Evolutionary conservation across 2,797 vertebrate species (phyloP).

Genomic region (Sarcoramphus papa): DNA sequence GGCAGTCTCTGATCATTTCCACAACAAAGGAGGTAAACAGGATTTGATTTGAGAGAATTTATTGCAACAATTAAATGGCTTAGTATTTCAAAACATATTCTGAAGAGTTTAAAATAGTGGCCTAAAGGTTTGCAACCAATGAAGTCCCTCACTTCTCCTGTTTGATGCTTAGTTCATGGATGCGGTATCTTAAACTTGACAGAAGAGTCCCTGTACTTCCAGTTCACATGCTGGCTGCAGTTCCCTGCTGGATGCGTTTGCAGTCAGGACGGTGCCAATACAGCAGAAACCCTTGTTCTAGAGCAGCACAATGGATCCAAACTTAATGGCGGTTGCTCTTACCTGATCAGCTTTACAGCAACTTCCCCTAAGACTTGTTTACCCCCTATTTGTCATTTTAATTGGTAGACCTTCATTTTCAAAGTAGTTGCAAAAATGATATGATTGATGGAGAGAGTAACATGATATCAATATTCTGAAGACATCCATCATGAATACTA

Average conservation of each 20-base stretch:
- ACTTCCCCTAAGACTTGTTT: background rate
- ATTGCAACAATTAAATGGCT: background rate
- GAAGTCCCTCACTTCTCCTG: background rate
- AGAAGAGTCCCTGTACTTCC: fast-evolving
- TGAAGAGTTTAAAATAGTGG: background rate
- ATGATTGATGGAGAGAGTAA: constrained; percentile 19
- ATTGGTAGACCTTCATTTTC: background rate
- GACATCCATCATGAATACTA: background rate
- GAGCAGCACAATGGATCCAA: background rate
- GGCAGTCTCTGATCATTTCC: background rate
- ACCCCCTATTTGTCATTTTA: background rate
- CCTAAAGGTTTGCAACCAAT: background rate
- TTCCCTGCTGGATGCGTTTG: background rate
- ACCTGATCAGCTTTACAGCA: background rate
- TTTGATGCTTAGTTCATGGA: background rate
- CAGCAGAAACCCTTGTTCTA: background rate
- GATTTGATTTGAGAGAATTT: background rate
- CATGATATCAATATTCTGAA: background rate
- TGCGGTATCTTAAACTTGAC: fast-evolving
- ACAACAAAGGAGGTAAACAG: background rate
- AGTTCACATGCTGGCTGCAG: background rate
- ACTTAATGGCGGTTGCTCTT: background rate
- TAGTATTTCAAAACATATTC: background rate
- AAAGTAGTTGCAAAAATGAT: background rate
- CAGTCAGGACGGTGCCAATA: background rate